Evolutionary conservation across 2,797 vertebrate species (phyloP).

Genomic region (Rhincodon typus): DNA sequence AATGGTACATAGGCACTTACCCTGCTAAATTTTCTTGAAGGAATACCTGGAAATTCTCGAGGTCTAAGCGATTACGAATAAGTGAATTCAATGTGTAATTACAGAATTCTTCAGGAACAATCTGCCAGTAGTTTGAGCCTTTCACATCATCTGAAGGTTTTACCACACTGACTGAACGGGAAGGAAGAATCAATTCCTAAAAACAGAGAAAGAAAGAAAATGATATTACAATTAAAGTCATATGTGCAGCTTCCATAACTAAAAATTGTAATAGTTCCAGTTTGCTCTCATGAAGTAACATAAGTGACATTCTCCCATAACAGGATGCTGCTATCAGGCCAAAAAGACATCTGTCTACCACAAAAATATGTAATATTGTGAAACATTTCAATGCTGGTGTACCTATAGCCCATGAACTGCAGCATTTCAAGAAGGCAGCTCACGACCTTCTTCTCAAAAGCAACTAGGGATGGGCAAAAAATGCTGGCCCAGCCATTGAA

Average conservation of each 20-base stretch:
- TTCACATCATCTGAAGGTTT: slow-evolving; percentile 43
- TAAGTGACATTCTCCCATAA: too few relatives aligned
- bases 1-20: slow-evolving; percentile 49
- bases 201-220: not conserved
- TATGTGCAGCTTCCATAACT: not conserved
- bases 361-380: too few relatives aligned
- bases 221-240: not conserved
- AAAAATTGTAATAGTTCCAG: not conserved
- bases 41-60: slow-evolving; percentile 71
- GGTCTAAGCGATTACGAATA: slow-evolving; percentile 61
- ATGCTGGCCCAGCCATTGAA: too few relatives aligned
- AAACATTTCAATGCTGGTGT: too few relatives aligned
- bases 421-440: too few relatives aligned
- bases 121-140: slow-evolving; percentile 50
- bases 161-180: too few relatives aligned
- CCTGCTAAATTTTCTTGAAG: slow-evolving; percentile 66
- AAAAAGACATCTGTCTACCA: too few relatives aligned
- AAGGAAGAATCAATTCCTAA: not conserved
- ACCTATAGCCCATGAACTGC: too few relatives aligned
- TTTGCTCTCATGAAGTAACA: not conserved
- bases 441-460: too few relatives aligned
- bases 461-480: too few relatives aligned
- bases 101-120: slow-evolving; percentile 55
- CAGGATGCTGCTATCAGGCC: too few relatives aligned
- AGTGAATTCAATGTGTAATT: slow-evolving; percentile 62